Evolutionary conservation across 2,888 invertebrate genomes (phyloP).

Genomic region (Lacanobia wlatinum): DNA sequence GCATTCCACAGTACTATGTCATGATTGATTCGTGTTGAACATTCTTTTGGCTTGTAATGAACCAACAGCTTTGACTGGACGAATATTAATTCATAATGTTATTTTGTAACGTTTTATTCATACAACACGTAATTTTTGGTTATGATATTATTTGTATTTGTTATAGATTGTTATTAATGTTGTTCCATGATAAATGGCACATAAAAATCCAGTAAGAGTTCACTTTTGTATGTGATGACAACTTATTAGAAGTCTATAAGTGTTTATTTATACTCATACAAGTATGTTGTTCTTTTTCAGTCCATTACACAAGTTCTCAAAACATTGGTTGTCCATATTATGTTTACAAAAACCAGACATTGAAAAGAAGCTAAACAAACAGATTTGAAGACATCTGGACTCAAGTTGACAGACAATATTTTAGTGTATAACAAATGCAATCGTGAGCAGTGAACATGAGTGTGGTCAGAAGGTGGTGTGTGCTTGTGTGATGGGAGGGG

Average conservation of each 20-base stretch:
- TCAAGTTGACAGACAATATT: constrained; percentile 60
- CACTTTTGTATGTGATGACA: constrained; percentile 19
- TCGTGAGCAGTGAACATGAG: constrained; percentile 74
- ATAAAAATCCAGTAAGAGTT: constrained; percentile 55
- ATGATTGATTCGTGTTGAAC: constrained; percentile 81
- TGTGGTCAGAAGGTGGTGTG: constrained; percentile 78
- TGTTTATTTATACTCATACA: constrained; percentile 29
- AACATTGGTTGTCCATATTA: constrained; percentile 45
- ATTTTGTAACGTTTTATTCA: constrained; percentile 30
- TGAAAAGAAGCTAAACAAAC: constrained; percentile 59
- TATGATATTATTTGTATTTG: constrained; percentile 18
- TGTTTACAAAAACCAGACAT: constrained; percentile 58
- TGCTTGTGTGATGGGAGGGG: constrained; percentile 88
- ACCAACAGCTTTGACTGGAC: constrained; percentile 55
- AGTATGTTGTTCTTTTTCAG: constrained; percentile 57
- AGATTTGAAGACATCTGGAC: constrained; percentile 52
- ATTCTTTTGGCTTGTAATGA: constrained; percentile 72
- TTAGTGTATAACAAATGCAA: constrained; percentile 73
- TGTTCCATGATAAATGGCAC: constrained; percentile 54
- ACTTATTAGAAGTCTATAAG: constrained; percentile 27
- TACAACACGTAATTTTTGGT: constrained; percentile 23
- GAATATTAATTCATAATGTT: constrained; percentile 41
- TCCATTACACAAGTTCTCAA: constrained; percentile 37
- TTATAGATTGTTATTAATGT: constrained; percentile 56
- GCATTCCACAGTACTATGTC: constrained; percentile 87